Evolutionary conservation across 2,113 vertebrate genomes (phyloP).

Genomic region (Nibea albiflora): DNA sequence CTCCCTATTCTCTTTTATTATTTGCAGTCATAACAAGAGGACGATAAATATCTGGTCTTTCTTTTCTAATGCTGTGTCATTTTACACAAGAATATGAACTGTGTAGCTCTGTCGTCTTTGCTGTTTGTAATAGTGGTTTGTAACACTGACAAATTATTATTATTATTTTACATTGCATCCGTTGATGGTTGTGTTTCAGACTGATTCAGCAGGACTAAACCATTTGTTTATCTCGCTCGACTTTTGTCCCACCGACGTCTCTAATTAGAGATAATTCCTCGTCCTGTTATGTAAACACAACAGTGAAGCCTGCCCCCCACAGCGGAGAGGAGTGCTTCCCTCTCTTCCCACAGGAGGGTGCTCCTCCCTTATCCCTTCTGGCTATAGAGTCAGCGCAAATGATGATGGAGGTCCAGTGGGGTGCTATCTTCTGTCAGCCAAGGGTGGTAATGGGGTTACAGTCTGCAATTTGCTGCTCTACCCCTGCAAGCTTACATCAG

Average conservation of each 20-base stretch:
- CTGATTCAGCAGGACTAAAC: neutral
- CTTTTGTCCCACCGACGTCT: neutral
- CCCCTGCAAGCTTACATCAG: constrained; percentile 59
- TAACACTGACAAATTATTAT: neutral
- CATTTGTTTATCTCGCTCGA: neutral
- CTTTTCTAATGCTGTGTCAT: neutral
- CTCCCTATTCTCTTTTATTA: neutral
- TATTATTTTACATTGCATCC: neutral
- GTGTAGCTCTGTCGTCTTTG: neutral
- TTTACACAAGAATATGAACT: too few species aligned
- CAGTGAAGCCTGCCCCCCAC: neutral
- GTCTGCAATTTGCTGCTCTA: constrained; percentile 55
- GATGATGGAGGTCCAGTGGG: constrained; percentile 52
- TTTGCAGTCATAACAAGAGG: neutral
- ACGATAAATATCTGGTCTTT: too few species aligned
- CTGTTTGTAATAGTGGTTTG: neutral
- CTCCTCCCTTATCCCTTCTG: constrained; percentile 26
- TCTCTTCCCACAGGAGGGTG: constrained; percentile 56
- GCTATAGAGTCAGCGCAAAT: constrained; percentile 44
- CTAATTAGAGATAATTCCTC: neutral
- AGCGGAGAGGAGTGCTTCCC: constrained; percentile 13
- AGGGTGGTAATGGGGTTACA: constrained; percentile 66
- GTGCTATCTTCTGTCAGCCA: constrained; percentile 44
- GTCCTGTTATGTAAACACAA: constrained; percentile 7
- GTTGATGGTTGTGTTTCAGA: neutral